Percentiles rank a stretch among this genome's conserved stretches.
Conservation (phyloP, 1,140 invertebrate species). For the Wasmannia auropunctata region DNA sequence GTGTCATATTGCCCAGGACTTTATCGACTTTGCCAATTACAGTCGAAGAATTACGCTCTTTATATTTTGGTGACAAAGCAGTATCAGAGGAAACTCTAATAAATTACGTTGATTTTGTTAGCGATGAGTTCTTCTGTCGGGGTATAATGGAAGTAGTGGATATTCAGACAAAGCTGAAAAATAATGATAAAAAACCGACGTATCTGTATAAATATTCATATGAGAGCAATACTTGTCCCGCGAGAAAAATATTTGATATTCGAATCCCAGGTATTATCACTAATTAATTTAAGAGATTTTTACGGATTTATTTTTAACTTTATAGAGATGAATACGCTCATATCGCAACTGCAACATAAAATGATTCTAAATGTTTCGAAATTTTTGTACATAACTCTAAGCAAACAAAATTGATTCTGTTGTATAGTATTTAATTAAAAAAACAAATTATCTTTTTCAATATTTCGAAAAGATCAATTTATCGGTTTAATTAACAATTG, state of each 20-base stretch:
- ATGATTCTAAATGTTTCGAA: neutral
- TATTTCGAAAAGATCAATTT: neutral
- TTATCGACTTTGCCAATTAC: conserved; percentile 36
- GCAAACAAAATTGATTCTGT: neutral
- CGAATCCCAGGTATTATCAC: conserved; percentile 35
- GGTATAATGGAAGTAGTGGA: conserved; percentile 81
- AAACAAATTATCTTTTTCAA: neutral
- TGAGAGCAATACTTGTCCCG: conserved; percentile 37
- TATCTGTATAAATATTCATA: conserved; percentile 86
- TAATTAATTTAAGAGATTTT: neutral
- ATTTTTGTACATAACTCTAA: neutral
- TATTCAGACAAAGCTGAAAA: conserved; percentile 75
- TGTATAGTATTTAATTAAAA: neutral
- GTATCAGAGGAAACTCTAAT: conserved; percentile 71
- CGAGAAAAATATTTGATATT: conserved; percentile 26
- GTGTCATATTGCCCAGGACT: neutral
- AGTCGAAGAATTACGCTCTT: conserved; percentile 59
- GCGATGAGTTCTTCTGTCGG: conserved; percentile 82
- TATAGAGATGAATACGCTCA: no score
- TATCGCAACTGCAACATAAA: neutral
- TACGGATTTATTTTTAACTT: neutral
- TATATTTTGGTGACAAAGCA: conserved; percentile 79
- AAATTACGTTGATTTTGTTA: conserved; percentile 80
- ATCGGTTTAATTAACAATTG: neutral
- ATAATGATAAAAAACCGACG: conserved; percentile 68